Evolutionary conservation across 1,140 invertebrate genomes (phyloP), one percentile per base, ranked within the genome.

Genomic region (Samia ricini): DNA sequence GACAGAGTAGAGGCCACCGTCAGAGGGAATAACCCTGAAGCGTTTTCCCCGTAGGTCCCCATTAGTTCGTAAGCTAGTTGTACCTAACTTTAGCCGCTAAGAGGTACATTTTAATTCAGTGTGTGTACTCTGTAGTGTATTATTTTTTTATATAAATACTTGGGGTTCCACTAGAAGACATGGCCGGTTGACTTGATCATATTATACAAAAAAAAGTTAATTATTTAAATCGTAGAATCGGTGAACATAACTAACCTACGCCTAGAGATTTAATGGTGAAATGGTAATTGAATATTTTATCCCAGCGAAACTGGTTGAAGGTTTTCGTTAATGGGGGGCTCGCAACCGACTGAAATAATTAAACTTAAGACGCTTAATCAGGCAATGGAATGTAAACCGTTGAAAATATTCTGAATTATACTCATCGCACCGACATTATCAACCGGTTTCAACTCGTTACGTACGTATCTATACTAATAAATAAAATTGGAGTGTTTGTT

Each of bases 251-350:
- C 52, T 24, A n/a, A n/a, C n/a, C n/a, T n/a, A 19, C 12, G 22
- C 6, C 52, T 55, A 24, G 6, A 20, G 15, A 55, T n/a, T 6
- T 55, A 55, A 55, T 24, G 52, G 52, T 6, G 52, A 55, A 55
- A 55, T 55, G 52, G 23, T 55, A 55, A 55, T 55, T 55, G 52
- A 55, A 55, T n/a, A 24, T 55, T 55, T 55, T 55, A 55, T 55
- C 52, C 24, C 22, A 24, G 20, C 12, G 52, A 55, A 55, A 24
- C 52, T 55, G 21, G 21, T 22, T 55, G 52, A 55, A 24, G 52
- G 15, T 22, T 24, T 22, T 10, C 52, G 24, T 55, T 55, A 55
- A 8, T 55, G 24, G 21, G 48, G 26, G 56, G 18, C n/a, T 21
- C 21, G n/a, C 24, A 57, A 33, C 26, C 56, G 26, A 36, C 6